Conservation (phyloP, 2,113 vertebrate species). For the Myrmecophaga tridactyla region DNA sequence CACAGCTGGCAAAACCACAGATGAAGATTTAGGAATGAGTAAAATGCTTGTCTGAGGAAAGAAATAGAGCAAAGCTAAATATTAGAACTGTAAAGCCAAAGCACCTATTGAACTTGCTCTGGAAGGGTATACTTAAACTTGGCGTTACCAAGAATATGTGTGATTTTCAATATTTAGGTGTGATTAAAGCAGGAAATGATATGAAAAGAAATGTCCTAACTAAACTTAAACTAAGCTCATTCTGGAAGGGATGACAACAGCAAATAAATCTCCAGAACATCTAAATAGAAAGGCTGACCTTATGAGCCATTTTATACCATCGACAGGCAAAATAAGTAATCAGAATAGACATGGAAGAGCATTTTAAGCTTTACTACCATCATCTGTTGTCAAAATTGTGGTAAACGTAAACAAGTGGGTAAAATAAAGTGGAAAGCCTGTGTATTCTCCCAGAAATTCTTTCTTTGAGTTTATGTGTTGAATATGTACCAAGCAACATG, state of each 20-base stretch:
- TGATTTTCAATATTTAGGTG: slow-evolving; percentile 55
- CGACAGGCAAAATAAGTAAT: background rate
- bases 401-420: background rate
- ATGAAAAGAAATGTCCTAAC: slow-evolving; percentile 40
- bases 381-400: background rate
- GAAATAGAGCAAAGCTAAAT: slow-evolving; percentile 32
- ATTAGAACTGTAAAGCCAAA: background rate
- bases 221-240: background rate
- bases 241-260: slow-evolving; percentile 34
- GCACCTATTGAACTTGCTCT: background rate
- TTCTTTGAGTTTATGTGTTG: slow-evolving; percentile 11
- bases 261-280: slow-evolving; percentile 39
- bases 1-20: background rate
- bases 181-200: slow-evolving; percentile 39
- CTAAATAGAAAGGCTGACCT: background rate
- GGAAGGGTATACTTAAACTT: background rate
- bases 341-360: background rate
- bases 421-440: slow-evolving; percentile 32
- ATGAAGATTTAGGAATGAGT: background rate
- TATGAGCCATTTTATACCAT: background rate
- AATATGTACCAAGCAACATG: slow-evolving; percentile 29
- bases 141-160: background rate
- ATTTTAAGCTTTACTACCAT: background rate
- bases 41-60: background rate
- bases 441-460: background rate